Evolutionary conservation across 2,888 invertebrate genomes (phyloP), one percentile per base, ranked within the genome.

Genomic region (Sisyra nigra): DNA sequence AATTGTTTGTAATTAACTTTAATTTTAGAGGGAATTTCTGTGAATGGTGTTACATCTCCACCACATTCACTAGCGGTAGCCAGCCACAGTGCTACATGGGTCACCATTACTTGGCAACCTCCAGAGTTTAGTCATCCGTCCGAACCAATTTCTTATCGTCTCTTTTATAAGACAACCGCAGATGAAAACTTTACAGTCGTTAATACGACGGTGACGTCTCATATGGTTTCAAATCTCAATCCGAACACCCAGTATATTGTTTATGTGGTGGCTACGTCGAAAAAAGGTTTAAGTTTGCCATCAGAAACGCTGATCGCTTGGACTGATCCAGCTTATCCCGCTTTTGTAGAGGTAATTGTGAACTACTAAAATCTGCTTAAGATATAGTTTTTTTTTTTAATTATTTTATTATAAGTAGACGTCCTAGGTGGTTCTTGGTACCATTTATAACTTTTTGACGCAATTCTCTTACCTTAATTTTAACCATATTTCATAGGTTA

Each of bases 291-390:
- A 48, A 86, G 85, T 8, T 61, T 79, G 52, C 77, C 86, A 1
- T 86, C 85, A 0, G 87, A 88, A 61, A 86, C 84, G 0, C 59
- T 88, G 18, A 71, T 86, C 45, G 85, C 83, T 1, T 87, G 86
- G 86, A 87, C 87, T 5, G 86, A 87, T 60, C 86, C 87, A 0
- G 85, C 86, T 0, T 77, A 85, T 54, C 86, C 87, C 0, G 85
- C 87, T 1, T 84, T 81, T 62, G 86, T 88, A 13, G 86, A 86
- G 73, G 84, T 84, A 59, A 62, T 59, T 54, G 42, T 18, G 5
- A 38, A 38, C n/a, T 15, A 17, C 6, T 14, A 6, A 34, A 14
- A 6, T 34, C 11, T 34, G 9, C 4, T 7, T 11, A 14, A 14
- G 3, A 3, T 34, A n/a, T 31, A 31, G 3, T 31, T n/a, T n/a